A percentile compares a stretch with the other conserved stretches of the same genome.
phyloP scores from a whole-genome alignment of 2,888 invertebrate species.

The Amphipoea oculea region DNA sequence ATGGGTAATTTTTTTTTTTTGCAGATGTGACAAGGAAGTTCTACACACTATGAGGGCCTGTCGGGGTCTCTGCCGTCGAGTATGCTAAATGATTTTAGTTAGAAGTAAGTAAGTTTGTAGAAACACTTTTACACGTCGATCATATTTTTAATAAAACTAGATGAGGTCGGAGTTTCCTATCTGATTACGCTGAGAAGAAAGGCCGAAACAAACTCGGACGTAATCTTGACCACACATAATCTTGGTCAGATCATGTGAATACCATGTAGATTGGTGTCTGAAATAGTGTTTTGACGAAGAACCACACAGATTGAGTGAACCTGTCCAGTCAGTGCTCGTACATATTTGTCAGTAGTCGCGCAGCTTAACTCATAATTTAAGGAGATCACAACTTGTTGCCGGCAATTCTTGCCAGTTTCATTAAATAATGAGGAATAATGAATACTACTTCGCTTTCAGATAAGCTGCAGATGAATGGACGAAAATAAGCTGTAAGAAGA shows the following conservation, averaged over 20 bases:
- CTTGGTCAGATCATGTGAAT: background rate
- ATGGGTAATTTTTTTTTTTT: slow-evolving; percentile 5
- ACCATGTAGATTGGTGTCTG: background rate
- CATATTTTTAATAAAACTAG: no score
- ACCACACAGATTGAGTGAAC: no score
- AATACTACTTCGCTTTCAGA: background rate
- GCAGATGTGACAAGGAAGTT: background rate
- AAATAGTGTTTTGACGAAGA: no score
- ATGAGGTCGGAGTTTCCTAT: no score
- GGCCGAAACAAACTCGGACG: background rate
- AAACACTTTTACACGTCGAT: background rate
- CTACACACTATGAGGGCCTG: background rate
- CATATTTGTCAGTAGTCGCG: no score
- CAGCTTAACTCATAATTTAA: no score
- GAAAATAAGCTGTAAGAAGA: background rate
- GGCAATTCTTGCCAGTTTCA: no score
- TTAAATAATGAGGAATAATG: background rate
- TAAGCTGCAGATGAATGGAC: background rate
- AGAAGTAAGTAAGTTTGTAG: background rate
- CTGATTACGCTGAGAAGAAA: background rate
- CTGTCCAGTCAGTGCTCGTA: no score
- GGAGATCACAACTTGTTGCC: background rate
- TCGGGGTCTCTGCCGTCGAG: no score
- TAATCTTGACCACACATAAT: background rate
- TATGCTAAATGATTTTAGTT: no score